Percentiles rank a stretch among this genome's conserved stretches.
Evolutionary conservation across 92 coral and sea anemone species (phyloP).

Genomic region (Actinostola sp.): DNA sequence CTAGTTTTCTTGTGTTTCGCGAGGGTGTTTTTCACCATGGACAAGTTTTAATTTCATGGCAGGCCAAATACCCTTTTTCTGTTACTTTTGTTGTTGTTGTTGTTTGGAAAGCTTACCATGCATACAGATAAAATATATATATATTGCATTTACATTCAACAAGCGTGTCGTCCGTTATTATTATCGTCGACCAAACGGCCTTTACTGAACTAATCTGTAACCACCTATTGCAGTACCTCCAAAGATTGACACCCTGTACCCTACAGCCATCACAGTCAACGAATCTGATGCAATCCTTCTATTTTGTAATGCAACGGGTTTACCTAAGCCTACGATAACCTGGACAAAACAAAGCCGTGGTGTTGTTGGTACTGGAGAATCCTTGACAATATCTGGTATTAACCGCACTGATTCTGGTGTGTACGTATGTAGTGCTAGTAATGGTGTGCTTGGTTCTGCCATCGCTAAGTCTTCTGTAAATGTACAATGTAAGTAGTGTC

Average conservation of each 20-base stretch:
- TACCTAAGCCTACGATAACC: constrained; percentile 44
- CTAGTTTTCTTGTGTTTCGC: no score
- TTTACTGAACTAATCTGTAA: neutral
- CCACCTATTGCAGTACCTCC: constrained; percentile 33
- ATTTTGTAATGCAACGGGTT: constrained; percentile 59
- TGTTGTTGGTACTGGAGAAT: constrained; percentile 19
- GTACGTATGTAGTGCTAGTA: constrained; percentile 43
- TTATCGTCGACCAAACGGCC: no score
- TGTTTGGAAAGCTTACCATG: no score
- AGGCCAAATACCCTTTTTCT: no score
- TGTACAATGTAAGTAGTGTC: constrained; percentile 52
- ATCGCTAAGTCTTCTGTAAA: constrained; percentile 31
- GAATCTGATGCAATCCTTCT: constrained; percentile 26
- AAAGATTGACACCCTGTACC: constrained; percentile 32
- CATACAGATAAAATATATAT: no score
- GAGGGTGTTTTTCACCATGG: no score
- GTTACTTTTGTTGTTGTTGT: no score
- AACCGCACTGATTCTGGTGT: constrained; percentile 39
- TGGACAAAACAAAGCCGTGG: constrained; percentile 34
- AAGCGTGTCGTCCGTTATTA: no score
- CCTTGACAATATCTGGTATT: constrained; percentile 16
- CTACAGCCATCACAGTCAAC: constrained; percentile 27
- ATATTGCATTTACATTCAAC: no score
- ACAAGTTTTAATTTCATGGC: no score
- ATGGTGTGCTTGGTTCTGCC: constrained; percentile 42